Evolutionary conservation across 2,888 invertebrate genomes (phyloP), one percentile per base, ranked within the genome.

Genomic region (Drosophila neonasuta): DNA sequence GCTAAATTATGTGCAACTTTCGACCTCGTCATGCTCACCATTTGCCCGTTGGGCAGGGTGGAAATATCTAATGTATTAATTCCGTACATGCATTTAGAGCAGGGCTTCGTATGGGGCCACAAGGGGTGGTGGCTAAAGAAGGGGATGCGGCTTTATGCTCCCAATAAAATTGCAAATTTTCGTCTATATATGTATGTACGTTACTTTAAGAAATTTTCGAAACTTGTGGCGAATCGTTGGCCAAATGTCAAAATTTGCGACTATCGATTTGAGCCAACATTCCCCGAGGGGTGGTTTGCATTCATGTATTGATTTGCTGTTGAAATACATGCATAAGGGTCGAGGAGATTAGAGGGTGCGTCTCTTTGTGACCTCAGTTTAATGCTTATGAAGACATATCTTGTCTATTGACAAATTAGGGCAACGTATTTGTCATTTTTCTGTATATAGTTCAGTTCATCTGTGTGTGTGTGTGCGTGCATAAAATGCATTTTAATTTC

Each of bases 141-240:
- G n/a, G 39, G 39, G 51, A 29, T 13, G 17, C n/a, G n/a, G 20
- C 9, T 32, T 2, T 17, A 7, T 45, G 36, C 52, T 65, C 11
- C 74, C 62, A 78, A 87, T 87, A 87, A 83, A 86, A 86, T 86
- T 71, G 78, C 87, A 86, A 86, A 83, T 87, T 83, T 71, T 57
- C 71, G 52, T 9, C 24, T 20, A 20, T 11, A 17, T 17, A 17
- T 17, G 17, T 17, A 34, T 60, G 34, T 57, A 57, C 55, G 49
- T 62, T 57, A 51, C 69, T 71, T 79, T 68, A 77, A 81, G 74
- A 69, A 45, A 41, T 41, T 55, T 44, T 32, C 20, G 17, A 42
- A 60, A 56, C 57, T 80, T 68, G 39, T 58, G 62, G 66, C 54
- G 61, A 74, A 68, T 82, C 73, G 74, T 77, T 80, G 86, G 76